Percentiles rank a stretch among this genome's conserved stretches.
Conservation (phyloP, 2,797 vertebrate genomes). For the Netta rufina region DNA sequence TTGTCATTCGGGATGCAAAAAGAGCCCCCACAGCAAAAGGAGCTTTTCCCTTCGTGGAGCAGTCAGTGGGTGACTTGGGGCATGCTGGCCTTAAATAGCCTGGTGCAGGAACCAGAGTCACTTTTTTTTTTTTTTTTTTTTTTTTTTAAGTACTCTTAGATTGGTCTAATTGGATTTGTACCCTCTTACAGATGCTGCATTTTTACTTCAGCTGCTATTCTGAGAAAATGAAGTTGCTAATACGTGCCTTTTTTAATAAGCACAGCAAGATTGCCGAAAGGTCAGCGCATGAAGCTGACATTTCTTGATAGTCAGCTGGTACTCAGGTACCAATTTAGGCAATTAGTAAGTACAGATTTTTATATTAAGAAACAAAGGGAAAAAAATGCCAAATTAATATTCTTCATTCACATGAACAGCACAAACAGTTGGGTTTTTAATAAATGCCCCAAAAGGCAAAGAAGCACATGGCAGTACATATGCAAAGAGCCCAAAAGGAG, state of each 20-base stretch:
- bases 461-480: neutral
- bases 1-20: neutral
- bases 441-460: neutral
- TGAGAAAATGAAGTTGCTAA: neutral
- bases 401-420: neutral
- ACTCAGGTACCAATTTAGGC: neutral
- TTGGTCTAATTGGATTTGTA: neutral
- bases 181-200: neutral
- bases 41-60: neutral
- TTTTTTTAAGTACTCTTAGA: neutral
- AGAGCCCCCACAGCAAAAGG: neutral
- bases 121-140: neutral
- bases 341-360: neutral
- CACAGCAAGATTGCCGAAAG: neutral
- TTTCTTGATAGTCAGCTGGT: neutral
- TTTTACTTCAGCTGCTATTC: neutral
- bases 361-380: neutral
- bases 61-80: neutral
- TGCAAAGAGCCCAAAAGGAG: neutral
- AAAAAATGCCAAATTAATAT: neutral
- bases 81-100: neutral
- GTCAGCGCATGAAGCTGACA: accelerated
- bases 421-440: neutral
- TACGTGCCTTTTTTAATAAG: neutral
- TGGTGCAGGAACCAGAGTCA: neutral